Evolutionary conservation across 2,113 vertebrate genomes (phyloP).

Genomic region (Orycteropus afer): DNA sequence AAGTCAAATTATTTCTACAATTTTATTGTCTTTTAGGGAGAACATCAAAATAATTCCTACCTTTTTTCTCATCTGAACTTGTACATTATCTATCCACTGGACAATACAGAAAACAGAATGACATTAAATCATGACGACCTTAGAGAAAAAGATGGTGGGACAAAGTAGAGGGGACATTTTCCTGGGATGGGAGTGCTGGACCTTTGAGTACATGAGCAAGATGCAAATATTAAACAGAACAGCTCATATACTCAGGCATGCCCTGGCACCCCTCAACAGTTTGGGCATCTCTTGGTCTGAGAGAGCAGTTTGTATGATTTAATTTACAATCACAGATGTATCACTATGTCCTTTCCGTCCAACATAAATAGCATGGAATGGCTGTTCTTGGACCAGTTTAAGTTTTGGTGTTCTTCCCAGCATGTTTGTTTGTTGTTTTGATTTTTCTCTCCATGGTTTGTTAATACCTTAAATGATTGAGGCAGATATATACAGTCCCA

Average conservation of each 20-base stretch:
- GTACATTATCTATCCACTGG: background rate
- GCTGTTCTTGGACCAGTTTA: background rate
- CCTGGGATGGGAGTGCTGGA: rapidly evolving
- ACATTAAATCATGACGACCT: background rate
- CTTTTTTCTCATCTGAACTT: slow-evolving; percentile 26
- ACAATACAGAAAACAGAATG: background rate
- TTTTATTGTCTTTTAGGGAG: slow-evolving; percentile 12
- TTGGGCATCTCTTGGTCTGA: background rate
- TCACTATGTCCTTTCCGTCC: background rate
- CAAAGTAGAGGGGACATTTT: rapidly evolving
- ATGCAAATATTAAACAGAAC: background rate
- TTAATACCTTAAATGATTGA: background rate
- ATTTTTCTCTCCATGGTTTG: background rate
- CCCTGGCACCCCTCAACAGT: rapidly evolving
- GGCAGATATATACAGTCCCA: background rate
- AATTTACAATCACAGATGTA: background rate
- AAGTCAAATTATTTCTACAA: slow-evolving; percentile 15
- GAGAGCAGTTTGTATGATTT: background rate
- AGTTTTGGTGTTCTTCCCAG: background rate
- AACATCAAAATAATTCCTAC: background rate
- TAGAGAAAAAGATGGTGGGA: background rate
- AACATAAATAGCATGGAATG: background rate
- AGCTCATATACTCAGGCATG: background rate
- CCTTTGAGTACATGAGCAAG: background rate
- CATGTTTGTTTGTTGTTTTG: background rate